Evolutionary conservation across 2,797 vertebrate species (phyloP).

Genomic region (Sebastiscus albofasciatus): DNA sequence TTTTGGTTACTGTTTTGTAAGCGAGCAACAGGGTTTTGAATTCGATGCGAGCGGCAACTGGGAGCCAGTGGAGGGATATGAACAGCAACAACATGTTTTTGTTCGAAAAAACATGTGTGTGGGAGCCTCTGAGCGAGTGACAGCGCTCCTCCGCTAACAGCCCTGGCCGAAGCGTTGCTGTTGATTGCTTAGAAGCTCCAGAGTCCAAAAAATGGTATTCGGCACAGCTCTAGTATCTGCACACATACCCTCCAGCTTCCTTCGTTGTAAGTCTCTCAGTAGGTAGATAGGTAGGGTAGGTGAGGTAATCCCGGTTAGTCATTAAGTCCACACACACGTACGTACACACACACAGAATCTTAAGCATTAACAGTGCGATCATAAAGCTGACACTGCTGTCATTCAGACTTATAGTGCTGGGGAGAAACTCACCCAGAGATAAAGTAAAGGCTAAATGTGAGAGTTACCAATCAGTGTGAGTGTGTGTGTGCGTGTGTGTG

Average conservation of each 20-base stretch:
- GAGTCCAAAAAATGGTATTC: too few species aligned
- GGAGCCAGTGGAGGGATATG: too few species aligned
- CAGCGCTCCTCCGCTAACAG: too few species aligned
- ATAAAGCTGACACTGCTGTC: conserved; percentile 54
- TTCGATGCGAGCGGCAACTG: too few species aligned
- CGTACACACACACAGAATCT: neutral
- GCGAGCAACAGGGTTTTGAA: too few species aligned
- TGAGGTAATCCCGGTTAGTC: conserved; percentile 30
- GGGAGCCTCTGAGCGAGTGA: too few species aligned
- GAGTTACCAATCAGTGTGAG: neutral
- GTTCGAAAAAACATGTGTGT: too few species aligned
- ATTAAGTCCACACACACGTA: conserved; percentile 4
- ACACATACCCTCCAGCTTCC: neutral
- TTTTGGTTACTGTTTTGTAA: too few species aligned
- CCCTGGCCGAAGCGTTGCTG: too few species aligned
- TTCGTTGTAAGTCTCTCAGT: neutral
- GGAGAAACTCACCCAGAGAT: conserved; percentile 41
- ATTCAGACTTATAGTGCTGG: conserved; percentile 48
- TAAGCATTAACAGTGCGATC: conserved; percentile 39
- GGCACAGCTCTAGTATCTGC: neutral
- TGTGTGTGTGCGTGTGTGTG: neutral
- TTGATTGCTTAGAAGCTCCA: too few species aligned
- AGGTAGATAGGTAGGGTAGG: neutral
- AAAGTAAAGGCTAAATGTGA: conserved; percentile 18
- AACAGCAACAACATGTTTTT: too few species aligned